Evolutionary conservation across 2,888 invertebrate species (phyloP).

Genomic region (Poecilobothrus nobilitatus): DNA sequence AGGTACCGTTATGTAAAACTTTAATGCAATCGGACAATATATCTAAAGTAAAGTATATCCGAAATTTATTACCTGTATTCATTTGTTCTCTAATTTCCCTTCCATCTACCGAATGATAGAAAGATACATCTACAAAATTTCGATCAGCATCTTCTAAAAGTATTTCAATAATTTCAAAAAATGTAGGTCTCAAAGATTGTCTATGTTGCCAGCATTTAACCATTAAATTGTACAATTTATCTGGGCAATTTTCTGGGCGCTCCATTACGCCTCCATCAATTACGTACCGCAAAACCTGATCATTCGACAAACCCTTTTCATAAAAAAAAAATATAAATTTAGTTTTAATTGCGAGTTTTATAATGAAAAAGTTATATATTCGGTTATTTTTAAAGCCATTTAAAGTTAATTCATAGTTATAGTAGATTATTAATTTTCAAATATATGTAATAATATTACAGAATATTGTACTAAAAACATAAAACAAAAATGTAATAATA

Average conservation of each 20-base stretch:
- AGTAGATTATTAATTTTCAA: no score
- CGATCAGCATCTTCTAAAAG: conserved; percentile 57
- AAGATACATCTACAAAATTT: conserved; percentile 52
- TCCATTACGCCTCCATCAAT: conserved; percentile 90
- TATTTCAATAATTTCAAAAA: conserved; percentile 70
- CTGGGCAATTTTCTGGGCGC: conserved; percentile 83
- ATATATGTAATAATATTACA: no score
- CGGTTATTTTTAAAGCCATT: no score
- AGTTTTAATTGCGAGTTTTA: no score
- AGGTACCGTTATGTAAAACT: no score
- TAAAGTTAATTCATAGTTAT: no score
- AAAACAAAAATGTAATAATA: no score
- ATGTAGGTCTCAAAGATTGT: conserved; percentile 69
- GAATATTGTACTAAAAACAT: no score
- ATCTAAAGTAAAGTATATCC: no score
- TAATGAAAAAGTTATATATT: no score
- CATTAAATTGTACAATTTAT: conserved; percentile 86
- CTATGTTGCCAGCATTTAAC: conserved; percentile 84
- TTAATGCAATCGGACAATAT: no score
- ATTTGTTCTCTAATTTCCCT: conserved; percentile 50
- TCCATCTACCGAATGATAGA: conserved; percentile 55
- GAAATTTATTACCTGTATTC: conserved; percentile 26
- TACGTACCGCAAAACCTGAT: conserved; percentile 84
- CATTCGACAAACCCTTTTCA: conserved; percentile 72
- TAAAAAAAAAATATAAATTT: no score